Base-by-base conservation (phyloP, 2,888 invertebrate genomes). In the Myathropa florea region DNA sequence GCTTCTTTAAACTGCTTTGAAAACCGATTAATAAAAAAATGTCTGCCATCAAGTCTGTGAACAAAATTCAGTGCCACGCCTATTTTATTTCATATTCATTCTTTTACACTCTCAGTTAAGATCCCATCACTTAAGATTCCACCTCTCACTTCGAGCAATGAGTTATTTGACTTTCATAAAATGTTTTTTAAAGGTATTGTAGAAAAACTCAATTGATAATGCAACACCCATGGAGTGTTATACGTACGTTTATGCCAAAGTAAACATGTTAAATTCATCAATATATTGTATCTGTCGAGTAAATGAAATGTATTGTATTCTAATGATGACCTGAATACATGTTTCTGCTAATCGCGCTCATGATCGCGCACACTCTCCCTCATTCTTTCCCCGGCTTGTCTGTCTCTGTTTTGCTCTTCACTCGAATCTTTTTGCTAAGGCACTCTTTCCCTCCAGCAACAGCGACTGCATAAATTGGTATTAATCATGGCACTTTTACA, bases 271-370 rank as follows among this genome's bases (percentile, higher is more conserved):
- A 72, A 73, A 73, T 80, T 80, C 80, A 80, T 80, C 80, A 73
- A 30, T 53, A 67, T 55, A 46, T 46, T 46, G 46, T 46, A 80
- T 60, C 57, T 57, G 57, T 57, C 61, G 61, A 10, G 60, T 80
- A 80, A 80, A 80, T 80, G 80, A 73, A 73, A 73, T 67, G 72
- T 73, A 67, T 73, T 80, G 80, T 80, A 80, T 73, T 80, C 72
- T 53, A 73, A 72, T 73, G 65, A 28, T 80, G 80, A 80, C 80
- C 80, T 67, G 72, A 80, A 80, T 80, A 80, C 72, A 72, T 72
- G 72, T 80, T 67, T 80, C 72, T 72, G 71, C 80, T 80, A 80
- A 80, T 80, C 80, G 59, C 72, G 24, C 72, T 80, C 72, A 67
- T 73, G 80, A 73, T 81, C 81, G 26, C 39, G 33, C 75, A 64